Evolutionary conservation across 2,888 invertebrate species (phyloP).

Genomic region (Tenthredo mesomela): DNA sequence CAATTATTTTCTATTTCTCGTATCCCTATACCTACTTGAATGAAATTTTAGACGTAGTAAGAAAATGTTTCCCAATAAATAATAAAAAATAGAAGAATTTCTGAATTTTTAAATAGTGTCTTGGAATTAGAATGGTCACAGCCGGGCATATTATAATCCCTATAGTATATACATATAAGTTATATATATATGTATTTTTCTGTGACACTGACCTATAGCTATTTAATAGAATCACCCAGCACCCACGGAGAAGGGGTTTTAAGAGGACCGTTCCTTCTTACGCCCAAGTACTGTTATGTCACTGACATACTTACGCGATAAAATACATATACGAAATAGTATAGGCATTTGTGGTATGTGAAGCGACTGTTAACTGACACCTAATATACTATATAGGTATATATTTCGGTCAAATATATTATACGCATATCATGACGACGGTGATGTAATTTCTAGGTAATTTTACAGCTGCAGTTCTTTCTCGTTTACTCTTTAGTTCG

Average conservation of each 20-base stretch:
- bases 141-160: too few relatives aligned
- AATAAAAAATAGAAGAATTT: neutral
- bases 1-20: neutral
- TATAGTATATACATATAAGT: neutral
- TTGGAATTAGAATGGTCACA: neutral
- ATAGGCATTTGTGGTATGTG: neutral
- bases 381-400: neutral
- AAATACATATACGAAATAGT: slow-evolving; percentile 20
- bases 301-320: slow-evolving; percentile 69
- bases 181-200: neutral
- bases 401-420: neutral
- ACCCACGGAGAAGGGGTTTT: neutral
- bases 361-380: neutral
- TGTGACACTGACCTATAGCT: slow-evolving; percentile 46
- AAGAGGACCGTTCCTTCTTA: slow-evolving; percentile 36
- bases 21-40: too few relatives aligned
- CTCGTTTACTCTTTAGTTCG: neutral
- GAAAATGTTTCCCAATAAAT: neutral
- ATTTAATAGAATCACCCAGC: slow-evolving; percentile 17
- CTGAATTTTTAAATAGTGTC: neutral
- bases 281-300: slow-evolving; percentile 71
- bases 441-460: neutral
- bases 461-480: neutral
- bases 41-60: neutral
- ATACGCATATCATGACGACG: neutral